Conservation (phyloP, 2,888 invertebrate genomes). For the Pyrrhosoma nymphula region DNA sequence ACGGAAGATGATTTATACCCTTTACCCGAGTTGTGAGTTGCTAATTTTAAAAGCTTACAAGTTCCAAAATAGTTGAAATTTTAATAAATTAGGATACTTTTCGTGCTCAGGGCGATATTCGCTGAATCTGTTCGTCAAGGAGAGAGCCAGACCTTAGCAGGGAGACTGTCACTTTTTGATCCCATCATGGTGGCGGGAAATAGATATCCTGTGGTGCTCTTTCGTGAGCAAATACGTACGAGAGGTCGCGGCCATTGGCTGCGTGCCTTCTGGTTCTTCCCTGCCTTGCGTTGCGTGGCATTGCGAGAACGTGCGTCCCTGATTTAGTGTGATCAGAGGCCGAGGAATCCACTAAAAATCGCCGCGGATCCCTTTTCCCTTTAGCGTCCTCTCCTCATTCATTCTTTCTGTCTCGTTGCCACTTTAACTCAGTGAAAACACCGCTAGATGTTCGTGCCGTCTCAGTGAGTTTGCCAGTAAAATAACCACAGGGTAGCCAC, state of each 20-base stretch:
- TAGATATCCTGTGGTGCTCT: background rate
- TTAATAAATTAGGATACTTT: background rate
- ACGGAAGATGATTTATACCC: too few species aligned
- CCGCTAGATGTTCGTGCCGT: background rate
- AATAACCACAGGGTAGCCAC: background rate
- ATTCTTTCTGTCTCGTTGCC: background rate
- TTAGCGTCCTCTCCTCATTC: background rate
- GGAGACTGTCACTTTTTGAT: background rate
- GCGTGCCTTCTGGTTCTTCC: background rate
- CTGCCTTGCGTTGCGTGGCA: background rate
- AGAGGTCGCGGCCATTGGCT: slow-evolving; percentile 27
- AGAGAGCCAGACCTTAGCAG: background rate
- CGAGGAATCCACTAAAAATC: background rate
- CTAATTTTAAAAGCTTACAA: too few species aligned
- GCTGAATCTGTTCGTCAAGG: background rate
- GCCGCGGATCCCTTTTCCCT: background rate
- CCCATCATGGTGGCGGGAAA: background rate
- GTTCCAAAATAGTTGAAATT: background rate
- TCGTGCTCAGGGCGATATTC: background rate
- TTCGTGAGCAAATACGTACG: background rate
- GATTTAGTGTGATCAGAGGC: background rate
- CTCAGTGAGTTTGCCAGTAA: background rate
- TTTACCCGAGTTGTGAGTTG: too few species aligned
- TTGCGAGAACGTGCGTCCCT: background rate
- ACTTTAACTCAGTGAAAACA: background rate